A percentile compares a stretch with the other conserved stretches of the same genome.
phyloP scores from a whole-genome alignment of 1,140 invertebrate genomes.

The Bombus ignitus region DNA sequence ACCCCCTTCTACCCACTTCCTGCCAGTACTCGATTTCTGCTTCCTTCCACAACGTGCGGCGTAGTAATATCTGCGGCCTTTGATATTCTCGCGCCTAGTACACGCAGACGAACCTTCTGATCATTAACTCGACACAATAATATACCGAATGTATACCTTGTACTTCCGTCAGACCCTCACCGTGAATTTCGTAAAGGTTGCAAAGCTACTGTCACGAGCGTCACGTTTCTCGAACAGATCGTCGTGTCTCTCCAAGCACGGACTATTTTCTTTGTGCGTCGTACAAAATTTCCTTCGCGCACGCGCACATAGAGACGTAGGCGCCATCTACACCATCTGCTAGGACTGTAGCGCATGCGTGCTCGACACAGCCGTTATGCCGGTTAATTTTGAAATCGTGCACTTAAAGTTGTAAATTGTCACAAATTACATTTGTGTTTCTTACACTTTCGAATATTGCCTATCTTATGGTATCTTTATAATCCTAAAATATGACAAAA shows the following conservation, averaged over 20 bases:
- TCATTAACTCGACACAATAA: not conserved
- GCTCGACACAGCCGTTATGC: slow-evolving; percentile 15
- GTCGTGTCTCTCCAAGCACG: slow-evolving; percentile 38
- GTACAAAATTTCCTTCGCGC: slow-evolving; percentile 9
- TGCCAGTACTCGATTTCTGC: slow-evolving; percentile 54
- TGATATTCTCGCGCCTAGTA: slow-evolving; percentile 50
- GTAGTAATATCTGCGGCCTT: slow-evolving; percentile 56
- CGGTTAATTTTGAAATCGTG: slow-evolving; percentile 32
- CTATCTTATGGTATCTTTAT: too few relatives aligned
- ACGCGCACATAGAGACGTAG: not conserved
- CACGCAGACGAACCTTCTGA: not conserved
- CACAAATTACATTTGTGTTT: not conserved
- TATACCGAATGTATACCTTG: too few relatives aligned
- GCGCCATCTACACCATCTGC: slow-evolving; percentile 36
- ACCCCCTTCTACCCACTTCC: slow-evolving; percentile 64
- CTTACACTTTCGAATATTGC: too few relatives aligned
- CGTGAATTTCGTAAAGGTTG: not conserved
- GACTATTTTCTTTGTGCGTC: slow-evolving; percentile 56
- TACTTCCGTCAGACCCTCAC: not conserved
- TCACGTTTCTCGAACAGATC: slow-evolving; percentile 37
- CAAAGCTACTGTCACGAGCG: slow-evolving; percentile 15
- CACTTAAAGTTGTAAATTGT: not conserved
- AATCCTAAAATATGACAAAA: too few relatives aligned
- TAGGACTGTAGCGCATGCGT: not conserved
- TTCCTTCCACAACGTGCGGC: slow-evolving; percentile 59